phyloP scores from a whole-genome alignment of 2,113 vertebrate species.

The Silurus meridionalis region DNA sequence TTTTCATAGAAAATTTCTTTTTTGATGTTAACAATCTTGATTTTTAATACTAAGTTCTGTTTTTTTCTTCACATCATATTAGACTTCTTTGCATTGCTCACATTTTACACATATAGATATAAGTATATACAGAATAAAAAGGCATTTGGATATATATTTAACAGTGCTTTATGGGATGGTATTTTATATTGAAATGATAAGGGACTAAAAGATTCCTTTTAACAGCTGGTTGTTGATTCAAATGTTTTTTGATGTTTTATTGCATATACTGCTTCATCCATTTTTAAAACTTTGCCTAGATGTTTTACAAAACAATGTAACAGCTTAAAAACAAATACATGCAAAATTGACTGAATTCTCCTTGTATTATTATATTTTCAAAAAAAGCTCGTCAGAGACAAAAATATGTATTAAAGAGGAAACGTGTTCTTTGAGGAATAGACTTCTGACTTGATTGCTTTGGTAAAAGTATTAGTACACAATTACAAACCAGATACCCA shows the following conservation, averaged over 20 bases:
- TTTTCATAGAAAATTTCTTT: conserved; percentile 54
- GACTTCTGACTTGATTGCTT: background rate
- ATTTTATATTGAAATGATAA: conserved; percentile 65
- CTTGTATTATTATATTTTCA: background rate
- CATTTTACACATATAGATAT: conserved; percentile 65
- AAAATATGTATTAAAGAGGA: conserved; percentile 16
- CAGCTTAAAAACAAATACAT: conserved; percentile 11
- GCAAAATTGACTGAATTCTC: conserved; percentile 21
- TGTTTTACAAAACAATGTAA: conserved; percentile 40
- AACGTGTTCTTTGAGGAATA: background rate
- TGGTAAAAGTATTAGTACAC: conserved; percentile 14
- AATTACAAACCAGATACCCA: background rate
- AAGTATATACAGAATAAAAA: conserved; percentile 66
- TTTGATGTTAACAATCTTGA: conserved; percentile 52
- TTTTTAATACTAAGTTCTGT: conserved; percentile 57
- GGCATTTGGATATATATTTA: conserved; percentile 70
- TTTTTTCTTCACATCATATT: conserved; percentile 56
- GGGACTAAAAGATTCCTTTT: conserved; percentile 46
- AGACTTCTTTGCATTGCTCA: conserved; percentile 63
- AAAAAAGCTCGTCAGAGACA: background rate
- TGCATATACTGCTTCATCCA: conserved; percentile 58
- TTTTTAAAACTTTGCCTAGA: conserved; percentile 42
- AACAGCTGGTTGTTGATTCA: conserved; percentile 60
- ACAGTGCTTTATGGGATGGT: conserved; percentile 71
- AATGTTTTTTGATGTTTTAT: conserved; percentile 69